These are phyloP conservation scores for Epistrophe grossulariae DNA, from an alignment of 2,888 invertebrate species.

Conservation along the genomic window DNA sequence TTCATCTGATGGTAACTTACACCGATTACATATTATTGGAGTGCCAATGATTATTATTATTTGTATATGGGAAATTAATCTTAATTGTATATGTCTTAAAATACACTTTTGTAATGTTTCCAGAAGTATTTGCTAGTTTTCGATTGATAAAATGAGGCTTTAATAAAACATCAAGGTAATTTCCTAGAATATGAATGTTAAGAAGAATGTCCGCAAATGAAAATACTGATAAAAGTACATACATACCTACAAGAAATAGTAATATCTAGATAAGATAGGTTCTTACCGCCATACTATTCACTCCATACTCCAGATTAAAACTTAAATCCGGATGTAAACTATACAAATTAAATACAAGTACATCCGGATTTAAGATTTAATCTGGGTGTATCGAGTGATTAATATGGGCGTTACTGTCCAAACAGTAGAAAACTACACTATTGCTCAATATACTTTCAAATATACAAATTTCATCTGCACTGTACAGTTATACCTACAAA, in stretches of 20 bases:
- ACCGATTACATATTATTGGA: constrained; percentile 60
- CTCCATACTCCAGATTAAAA: too few species aligned
- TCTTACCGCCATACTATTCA: too few species aligned
- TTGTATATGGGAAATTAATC: background rate
- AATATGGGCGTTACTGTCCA: too few species aligned
- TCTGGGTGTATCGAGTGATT: too few species aligned
- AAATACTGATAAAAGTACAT: constrained; percentile 3
- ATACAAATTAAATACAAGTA: too few species aligned
- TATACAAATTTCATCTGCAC: background rate
- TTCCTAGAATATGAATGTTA: background rate
- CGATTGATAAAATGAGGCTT: background rate
- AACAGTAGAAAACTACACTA: background rate
- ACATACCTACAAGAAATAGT: background rate
- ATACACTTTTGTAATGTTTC: constrained; percentile 77
- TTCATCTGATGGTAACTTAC: background rate
- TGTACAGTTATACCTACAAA: background rate
- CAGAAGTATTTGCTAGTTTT: constrained; percentile 7
- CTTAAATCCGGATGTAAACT: too few species aligned
- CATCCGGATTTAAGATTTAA: too few species aligned
- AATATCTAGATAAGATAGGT: too few species aligned
- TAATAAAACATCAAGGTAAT: background rate
- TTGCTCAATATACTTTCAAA: background rate
- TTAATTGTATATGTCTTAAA: constrained; percentile 4
- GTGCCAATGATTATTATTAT: constrained; percentile 70
- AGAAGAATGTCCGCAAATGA: background rate